Evolutionary conservation across 2,888 invertebrate species (phyloP).

Genomic region (Drosophila planitibia): DNA sequence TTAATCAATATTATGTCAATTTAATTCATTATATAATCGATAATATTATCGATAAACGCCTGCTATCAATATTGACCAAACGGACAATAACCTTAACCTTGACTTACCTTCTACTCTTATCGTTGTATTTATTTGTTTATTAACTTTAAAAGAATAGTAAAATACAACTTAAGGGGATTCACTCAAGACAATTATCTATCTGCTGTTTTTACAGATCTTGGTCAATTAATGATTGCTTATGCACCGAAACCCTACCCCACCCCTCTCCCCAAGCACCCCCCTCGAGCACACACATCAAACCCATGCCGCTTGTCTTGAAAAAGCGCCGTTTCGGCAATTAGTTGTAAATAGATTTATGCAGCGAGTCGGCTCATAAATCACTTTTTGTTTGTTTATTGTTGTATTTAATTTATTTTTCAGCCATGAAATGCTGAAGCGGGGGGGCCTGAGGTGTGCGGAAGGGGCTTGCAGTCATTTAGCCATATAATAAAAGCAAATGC

Average conservation of each 20-base stretch:
- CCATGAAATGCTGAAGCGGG: background rate
- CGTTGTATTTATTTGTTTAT: background rate
- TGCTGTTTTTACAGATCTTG: background rate
- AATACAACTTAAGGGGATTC: background rate
- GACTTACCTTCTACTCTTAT: background rate
- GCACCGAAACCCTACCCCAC: background rate
- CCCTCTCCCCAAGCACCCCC: too few relatives aligned
- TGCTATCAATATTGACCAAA: background rate
- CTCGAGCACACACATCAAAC: conserved; percentile 20
- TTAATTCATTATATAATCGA: background rate
- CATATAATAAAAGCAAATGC: conserved; percentile 46
- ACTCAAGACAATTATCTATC: background rate
- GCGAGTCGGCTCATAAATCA: conserved; percentile 53
- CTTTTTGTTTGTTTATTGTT: conserved; percentile 36
- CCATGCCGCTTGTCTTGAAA: conserved; percentile 29
- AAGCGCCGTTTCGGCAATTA: conserved; percentile 66
- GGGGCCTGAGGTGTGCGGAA: background rate
- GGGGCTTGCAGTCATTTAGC: conserved; percentile 2
- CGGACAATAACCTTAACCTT: background rate
- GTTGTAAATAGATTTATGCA: conserved; percentile 65
- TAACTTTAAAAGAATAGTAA: background rate
- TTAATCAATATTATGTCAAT: background rate
- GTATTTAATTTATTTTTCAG: conserved; percentile 58
- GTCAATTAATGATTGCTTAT: background rate
- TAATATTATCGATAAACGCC: background rate